Conservation (phyloP, 1,140 invertebrate genomes). For the Musca vetustissima region DNA sequence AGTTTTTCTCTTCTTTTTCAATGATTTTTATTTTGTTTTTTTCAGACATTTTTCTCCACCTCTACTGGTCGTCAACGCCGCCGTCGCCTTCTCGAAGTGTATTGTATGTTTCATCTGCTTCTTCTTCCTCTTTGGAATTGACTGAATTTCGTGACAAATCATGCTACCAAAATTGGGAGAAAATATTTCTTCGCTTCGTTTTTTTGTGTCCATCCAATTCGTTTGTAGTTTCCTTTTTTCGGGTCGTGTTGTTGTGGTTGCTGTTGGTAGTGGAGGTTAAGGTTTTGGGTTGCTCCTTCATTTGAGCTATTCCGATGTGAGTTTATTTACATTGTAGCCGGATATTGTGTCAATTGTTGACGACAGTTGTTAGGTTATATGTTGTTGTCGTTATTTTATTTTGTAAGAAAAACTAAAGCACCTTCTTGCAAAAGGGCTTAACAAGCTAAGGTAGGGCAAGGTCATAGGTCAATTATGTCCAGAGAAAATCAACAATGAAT, state of each 20-base stretch:
- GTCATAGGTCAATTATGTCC: too few relatives aligned
- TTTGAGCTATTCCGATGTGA: too few relatives aligned
- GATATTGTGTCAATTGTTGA: too few relatives aligned
- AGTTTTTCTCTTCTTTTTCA: slow-evolving; percentile 15
- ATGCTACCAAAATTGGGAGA: slow-evolving; percentile 55
- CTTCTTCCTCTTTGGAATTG: not conserved
- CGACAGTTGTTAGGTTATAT: too few relatives aligned
- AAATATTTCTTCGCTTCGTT: slow-evolving; percentile 31
- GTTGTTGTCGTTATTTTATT: too few relatives aligned
- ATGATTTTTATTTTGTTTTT: slow-evolving; percentile 2
- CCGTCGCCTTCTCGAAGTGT: not conserved
- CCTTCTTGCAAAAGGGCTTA: too few relatives aligned
- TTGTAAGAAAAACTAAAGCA: too few relatives aligned
- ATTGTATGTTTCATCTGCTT: not conserved
- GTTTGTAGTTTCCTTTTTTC: not conserved
- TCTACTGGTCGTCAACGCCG: not conserved
- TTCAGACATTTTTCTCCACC: too few relatives aligned
- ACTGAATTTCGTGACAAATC: slow-evolving; percentile 52
- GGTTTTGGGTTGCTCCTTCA: too few relatives aligned
- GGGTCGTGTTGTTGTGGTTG: not conserved
- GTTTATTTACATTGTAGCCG: too few relatives aligned
- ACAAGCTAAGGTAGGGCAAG: too few relatives aligned
- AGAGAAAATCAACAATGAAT: too few relatives aligned
- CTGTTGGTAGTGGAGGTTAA: not conserved
- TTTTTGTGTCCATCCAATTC: not conserved